Evolutionary conservation across 2,888 invertebrate species (phyloP).

Genomic region (Osmoderma eremita): DNA sequence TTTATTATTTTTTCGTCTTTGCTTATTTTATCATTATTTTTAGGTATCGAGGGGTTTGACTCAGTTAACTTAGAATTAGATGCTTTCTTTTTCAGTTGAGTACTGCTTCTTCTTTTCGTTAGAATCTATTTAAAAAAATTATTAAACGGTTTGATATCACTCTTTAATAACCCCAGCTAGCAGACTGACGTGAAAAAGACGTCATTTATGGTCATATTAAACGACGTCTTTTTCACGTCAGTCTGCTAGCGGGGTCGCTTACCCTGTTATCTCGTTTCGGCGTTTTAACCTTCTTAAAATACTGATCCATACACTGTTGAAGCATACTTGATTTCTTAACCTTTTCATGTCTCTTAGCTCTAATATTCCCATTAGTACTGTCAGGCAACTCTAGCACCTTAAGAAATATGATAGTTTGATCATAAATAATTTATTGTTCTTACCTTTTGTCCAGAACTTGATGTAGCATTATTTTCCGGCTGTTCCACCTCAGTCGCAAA

Average conservation of each 20-base stretch:
- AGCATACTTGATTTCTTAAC: constrained; percentile 32
- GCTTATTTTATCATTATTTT: neutral
- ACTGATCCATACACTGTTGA: constrained; percentile 45
- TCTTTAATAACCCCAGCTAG: no score
- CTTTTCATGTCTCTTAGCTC: constrained; percentile 2
- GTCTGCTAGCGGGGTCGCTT: no score
- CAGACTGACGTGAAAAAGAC: no score
- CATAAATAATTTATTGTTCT: neutral
- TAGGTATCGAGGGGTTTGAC: neutral
- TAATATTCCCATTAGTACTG: constrained; percentile 12
- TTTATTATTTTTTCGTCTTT: neutral
- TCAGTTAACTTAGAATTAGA: neutral
- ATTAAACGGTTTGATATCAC: no score
- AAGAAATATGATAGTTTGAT: neutral
- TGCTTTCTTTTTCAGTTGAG: neutral
- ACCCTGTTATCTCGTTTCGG: constrained; percentile 10
- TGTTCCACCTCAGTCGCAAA: constrained; percentile 2
- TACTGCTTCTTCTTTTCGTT: neutral
- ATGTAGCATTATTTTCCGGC: neutral
- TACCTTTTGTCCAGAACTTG: neutral
- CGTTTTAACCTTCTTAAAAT: constrained; percentile 43
- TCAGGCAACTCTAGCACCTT: constrained; percentile 16
- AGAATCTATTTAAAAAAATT: neutral
- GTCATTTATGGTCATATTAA: no score
- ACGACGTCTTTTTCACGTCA: no score